Evolutionary conservation across 1,140 invertebrate species (phyloP).

Genomic region (Doryteuthis pealeii): DNA sequence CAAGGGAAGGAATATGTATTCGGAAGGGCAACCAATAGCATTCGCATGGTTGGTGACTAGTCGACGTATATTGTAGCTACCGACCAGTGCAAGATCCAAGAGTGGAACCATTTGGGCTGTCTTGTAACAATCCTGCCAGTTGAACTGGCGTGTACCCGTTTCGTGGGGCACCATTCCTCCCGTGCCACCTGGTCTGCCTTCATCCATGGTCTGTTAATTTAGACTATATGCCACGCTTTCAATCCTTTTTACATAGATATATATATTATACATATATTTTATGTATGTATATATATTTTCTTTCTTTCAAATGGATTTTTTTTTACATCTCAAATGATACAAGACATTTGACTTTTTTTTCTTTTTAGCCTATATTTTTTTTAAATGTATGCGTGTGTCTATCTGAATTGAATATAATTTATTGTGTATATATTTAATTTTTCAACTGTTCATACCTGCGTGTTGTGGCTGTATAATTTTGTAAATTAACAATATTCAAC

Average conservation of each 20-base stretch:
- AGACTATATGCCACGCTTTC: background rate
- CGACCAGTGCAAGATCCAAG: conserved; percentile 20
- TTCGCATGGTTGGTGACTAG: conserved; percentile 25
- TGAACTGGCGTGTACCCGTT: background rate
- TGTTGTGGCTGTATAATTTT: too few species aligned
- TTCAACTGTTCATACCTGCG: too few species aligned
- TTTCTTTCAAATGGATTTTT: background rate
- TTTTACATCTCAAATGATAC: background rate
- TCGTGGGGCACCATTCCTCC: background rate
- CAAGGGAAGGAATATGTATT: conserved; percentile 28
- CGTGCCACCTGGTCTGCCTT: background rate
- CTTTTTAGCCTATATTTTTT: background rate
- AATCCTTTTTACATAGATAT: background rate
- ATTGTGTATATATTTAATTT: too few species aligned
- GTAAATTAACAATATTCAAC: too few species aligned
- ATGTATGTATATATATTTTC: background rate
- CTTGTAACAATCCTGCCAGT: conserved; percentile 28
- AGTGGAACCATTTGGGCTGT: conserved; percentile 29
- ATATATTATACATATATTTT: background rate
- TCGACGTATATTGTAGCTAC: conserved; percentile 20
- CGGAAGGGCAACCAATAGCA: conserved; percentile 26
- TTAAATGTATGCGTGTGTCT: too few species aligned
- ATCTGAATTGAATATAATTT: too few species aligned
- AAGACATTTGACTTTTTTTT: background rate
- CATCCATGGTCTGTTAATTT: background rate